Conservation (phyloP, 2,797 vertebrate genomes). For the Pyrocephalus nanus region DNA sequence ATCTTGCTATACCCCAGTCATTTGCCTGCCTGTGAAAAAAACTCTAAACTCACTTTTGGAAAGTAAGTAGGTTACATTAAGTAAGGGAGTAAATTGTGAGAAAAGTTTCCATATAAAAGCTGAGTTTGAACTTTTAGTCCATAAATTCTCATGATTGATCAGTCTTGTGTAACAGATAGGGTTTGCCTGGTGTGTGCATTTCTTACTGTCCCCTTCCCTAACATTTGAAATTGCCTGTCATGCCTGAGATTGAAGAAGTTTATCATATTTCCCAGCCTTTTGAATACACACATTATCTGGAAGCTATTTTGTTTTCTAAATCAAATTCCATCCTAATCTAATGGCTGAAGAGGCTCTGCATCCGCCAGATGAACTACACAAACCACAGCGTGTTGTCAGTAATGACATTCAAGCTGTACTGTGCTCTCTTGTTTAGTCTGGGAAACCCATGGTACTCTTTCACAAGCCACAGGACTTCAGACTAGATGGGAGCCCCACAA, state of each 20-base stretch:
- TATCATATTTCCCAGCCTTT: neutral
- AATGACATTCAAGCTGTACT: neutral
- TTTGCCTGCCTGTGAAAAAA: neutral
- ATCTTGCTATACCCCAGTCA: neutral
- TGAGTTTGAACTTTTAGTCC: neutral
- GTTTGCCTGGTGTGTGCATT: neutral
- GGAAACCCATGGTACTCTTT: neutral
- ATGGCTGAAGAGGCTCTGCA: neutral
- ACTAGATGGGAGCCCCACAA: neutral
- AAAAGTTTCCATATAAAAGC: neutral
- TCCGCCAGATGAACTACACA: neutral
- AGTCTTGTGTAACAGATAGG: neutral
- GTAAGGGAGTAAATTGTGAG: neutral
- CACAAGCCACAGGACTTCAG: neutral
- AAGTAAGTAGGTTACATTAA: neutral
- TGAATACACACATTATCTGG: neutral
- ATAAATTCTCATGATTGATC: neutral
- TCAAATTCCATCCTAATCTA: conserved; percentile 5
- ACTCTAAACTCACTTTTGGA: neutral
- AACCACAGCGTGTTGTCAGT: neutral
- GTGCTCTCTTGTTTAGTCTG: neutral
- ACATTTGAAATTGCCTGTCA: neutral
- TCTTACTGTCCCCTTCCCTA: neutral
- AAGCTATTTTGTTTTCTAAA: neutral
- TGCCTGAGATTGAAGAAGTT: neutral